Evolutionary conservation across 2,113 vertebrate species (phyloP), one percentile per base, ranked within the genome.

Genomic region (Sorex fumeus): DNA sequence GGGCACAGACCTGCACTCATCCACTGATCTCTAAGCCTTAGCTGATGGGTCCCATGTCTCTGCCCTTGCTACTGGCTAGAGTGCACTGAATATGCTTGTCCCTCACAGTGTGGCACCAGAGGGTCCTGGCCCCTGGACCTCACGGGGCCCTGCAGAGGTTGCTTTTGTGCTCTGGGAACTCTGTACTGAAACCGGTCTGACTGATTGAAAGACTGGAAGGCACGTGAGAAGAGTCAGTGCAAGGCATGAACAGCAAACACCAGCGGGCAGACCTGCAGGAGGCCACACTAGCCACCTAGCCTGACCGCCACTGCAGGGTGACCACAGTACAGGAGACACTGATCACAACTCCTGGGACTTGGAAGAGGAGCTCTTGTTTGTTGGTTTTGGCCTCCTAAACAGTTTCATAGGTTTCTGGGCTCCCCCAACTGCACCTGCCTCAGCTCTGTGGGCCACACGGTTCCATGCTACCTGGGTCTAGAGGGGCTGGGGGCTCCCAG

Each of bases 311-410:
- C 34, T 0, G 0, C 5, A 3, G 60, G 57, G 62, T 53, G 72
- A 71, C 70, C 45, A 50, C 57, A 60, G 34, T 21, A 72, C 64
- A 82, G 32, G 40, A 74, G 47, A 94, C 86, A 50, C 87, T 82
- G 45, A 32, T 45, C 25, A 21, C 0, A 81, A 23, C 23, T 6
- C 64, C 11, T 2, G 28, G 11, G 21, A 69, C n/a, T 16, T 13
- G n/a, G 67, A 32, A 16, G 13, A 69, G 4, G 72, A 43, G 13
- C 19, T 7, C 6, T 25, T n/a, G 28, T 62, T 53, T 85, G 62
- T 12, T 50, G 47, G 47, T 12, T 91, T 15, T 40, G 15, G n/a
- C 43, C 69, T 21, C 32, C 32, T 36, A 19, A 36, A 23, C 36
- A 23, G 18, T 62, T 23, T 62, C 27, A 83, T 40, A 19, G 53